Conservation (phyloP, 2,113 vertebrate species). For the Mormyrus lacerda region DNA sequence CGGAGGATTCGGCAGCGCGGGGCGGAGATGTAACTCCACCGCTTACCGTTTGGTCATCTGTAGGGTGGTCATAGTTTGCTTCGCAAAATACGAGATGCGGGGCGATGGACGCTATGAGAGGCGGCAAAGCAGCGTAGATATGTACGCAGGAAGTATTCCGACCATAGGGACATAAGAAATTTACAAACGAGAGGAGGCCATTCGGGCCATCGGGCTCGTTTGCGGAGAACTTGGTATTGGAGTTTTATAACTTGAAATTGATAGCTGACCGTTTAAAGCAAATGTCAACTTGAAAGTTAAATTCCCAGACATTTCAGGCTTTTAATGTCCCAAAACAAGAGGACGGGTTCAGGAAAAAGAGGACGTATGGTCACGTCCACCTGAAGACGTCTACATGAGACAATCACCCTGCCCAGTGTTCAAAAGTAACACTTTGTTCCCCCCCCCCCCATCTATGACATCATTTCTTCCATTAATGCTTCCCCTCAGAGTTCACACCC, state of each 20-base stretch:
- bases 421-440: background rate
- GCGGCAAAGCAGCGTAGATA: background rate
- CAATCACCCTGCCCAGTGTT: background rate
- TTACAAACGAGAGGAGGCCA: no score
- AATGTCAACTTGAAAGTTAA: background rate
- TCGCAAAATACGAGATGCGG: background rate
- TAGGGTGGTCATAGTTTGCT: background rate
- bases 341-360: background rate
- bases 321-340: no score
- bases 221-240: no score
- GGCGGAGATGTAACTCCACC: background rate
- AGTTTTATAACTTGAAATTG: no score
- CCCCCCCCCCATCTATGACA: background rate
- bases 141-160: background rate
- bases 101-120: background rate
- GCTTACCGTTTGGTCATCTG: background rate
- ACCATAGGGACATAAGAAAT: background rate
- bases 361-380: background rate
- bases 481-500: background rate
- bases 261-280: background rate
- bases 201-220: no score
- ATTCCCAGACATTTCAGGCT: background rate
- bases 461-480: background rate
- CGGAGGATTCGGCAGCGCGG: background rate
- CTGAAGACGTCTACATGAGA: background rate